Evolutionary conservation across 2,888 invertebrate species (phyloP), one percentile per base, ranked within the genome.

Genomic region (Drosophila mimica): DNA sequence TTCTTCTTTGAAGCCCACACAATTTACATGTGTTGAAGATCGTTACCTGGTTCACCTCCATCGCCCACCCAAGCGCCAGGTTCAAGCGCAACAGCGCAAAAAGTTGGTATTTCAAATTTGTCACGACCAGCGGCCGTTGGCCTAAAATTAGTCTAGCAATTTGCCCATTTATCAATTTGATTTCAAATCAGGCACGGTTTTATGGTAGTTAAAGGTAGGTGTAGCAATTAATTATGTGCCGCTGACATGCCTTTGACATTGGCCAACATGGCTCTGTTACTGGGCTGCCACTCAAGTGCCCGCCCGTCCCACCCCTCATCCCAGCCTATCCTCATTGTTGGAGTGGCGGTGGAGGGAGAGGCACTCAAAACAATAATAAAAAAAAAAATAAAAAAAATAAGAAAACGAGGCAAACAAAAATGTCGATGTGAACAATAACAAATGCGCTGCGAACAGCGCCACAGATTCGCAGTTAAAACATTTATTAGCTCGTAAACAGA

Each of bases 401-500:
- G 2, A 48, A 46, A 46, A 13, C 5, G 1, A 17, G 30, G 43
- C 34, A 40, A 40, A 52, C 57, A 52, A 51, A 49, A 28, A 20
- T n/a, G 33, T 17, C 48, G 30, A 56, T 31, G 36, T 9, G 60
- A 64, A 60, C 65, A 58, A 59, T 66, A 73, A 68, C 63, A 73
- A 78, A 73, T 65, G 67, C 30, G 64, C 31, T 38, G 58, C 48
- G 53, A 75, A 68, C 54, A 25, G 40, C 59, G 51, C 49, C 53
- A 64, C 43, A 54, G 69, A 78, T 87, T 70, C 58, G 85, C 80
- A 88, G 72, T 70, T 82, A 66, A 82, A 73, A 80, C 57, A 77
- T 88, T 88, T 85, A 88, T 88, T 82, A 68, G 86, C 65, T 73
- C 73, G 75, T 70, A 61, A 88, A 88, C 60, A 77, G 65, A 71